These are phyloP conservation scores for Microcaecilia unicolor DNA, from an alignment of 2,797 vertebrate species.

Conservation along the genomic window DNA sequence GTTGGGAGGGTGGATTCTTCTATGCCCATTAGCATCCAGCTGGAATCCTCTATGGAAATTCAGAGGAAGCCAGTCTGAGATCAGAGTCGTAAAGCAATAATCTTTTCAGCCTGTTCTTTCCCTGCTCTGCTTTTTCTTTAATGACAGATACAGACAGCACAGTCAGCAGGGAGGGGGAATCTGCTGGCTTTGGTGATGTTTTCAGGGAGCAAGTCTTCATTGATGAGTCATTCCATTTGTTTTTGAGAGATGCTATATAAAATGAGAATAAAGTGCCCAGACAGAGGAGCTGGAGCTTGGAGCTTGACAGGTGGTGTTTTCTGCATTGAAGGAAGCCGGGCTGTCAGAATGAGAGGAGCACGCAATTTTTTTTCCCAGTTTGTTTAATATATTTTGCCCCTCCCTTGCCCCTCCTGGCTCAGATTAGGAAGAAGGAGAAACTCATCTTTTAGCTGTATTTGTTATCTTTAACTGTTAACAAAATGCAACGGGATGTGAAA, in stretches of 20 bases:
- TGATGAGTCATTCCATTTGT: too few relatives aligned
- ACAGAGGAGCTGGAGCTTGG: too few relatives aligned
- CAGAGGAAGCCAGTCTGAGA: conserved; percentile 10
- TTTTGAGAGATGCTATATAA: neutral
- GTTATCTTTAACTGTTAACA: too few relatives aligned
- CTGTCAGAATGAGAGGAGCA: neutral
- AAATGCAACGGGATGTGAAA: neutral
- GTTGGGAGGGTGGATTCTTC: too few relatives aligned
- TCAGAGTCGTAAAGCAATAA: conserved; percentile 8
- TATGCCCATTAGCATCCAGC: conserved; percentile 15
- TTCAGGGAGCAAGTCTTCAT: neutral
- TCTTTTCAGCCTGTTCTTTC: neutral
- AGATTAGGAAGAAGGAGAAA: neutral
- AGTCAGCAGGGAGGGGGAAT: neutral
- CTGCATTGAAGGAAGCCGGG: neutral
- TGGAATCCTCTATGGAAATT: conserved; percentile 17
- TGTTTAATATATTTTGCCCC: neutral
- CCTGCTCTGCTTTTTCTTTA: neutral
- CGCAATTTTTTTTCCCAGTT: too few relatives aligned
- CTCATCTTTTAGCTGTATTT: conserved; percentile 34
- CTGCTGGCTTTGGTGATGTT: too few relatives aligned
- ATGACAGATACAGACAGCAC: neutral
- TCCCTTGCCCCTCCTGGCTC: conserved; percentile 16
- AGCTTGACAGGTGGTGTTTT: too few relatives aligned
- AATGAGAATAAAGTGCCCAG: neutral